Base-by-base conservation (phyloP, 2,888 invertebrate species). In the Callyntrura guangdongensis region DNA sequence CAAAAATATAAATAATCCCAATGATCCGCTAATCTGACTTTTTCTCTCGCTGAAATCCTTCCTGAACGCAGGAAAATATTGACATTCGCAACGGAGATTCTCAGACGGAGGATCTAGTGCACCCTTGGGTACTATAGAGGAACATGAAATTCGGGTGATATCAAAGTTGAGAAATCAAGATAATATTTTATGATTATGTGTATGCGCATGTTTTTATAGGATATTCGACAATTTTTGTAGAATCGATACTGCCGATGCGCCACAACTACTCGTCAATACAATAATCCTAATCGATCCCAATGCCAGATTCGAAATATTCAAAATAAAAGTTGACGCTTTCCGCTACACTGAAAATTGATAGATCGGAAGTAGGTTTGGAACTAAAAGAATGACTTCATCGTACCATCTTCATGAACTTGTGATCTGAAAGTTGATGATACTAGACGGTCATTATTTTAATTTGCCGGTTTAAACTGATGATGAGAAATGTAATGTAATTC, bases 1-100 rank as follows among this genome's bases (percentile, higher is more conserved):
- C 92, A 92, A 92, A 91, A 92, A 90, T 92, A 91, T 92, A 92
- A 92, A 92, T 92, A 92, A 91, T 92, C 92, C 89, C 91, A 82
- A 91, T 91, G 92, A 91, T 92, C 86, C 84, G 79, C 86, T 84
- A 83, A 86, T 90, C 90, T 86, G 74, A 90, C 82, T 74, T 74
- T 83, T 72, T 67, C 36, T 36, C 36, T 36, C 36, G 47, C 77
- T 53, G 12, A 74, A 49, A 77, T 25, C 17, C 72, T 77, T 72
- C 36, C 49, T 87, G 49, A 67, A 45, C 20, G 27, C 14, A 53
- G 53, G 81, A 64, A 87, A 67, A 81, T 81, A 77, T 77, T 84
- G 88, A 72, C 56, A 81, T 69, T 69, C 14, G 56, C 81, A 72
- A 56, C 74, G 69, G 49, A 45, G 22, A 53, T 45, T 79, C 82